Percentiles rank a stretch among this genome's conserved stretches.
These are phyloP conservation scores for Cinara cedri DNA, from an alignment of 2,888 invertebrate genomes.

Conservation along the genomic window DNA sequence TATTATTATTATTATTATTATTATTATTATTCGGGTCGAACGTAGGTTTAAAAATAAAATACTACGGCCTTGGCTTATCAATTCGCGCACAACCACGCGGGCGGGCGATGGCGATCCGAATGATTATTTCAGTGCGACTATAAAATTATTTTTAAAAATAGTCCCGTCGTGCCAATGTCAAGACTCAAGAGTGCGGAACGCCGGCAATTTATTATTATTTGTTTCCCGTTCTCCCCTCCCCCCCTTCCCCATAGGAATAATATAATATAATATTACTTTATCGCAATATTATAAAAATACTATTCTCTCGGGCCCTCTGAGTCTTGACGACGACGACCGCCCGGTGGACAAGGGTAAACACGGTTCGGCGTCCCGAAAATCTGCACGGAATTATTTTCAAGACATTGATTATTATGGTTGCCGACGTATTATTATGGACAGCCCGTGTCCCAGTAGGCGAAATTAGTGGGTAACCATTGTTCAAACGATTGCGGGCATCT, in stretches of 20 bases:
- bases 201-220: neutral
- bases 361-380: neutral
- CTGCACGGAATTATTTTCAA: neutral
- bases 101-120: neutral
- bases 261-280: constrained; percentile 10
- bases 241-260: neutral
- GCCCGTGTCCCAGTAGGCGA: no score
- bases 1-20: no score
- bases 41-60: constrained; percentile 22
- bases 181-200: constrained; percentile 49
- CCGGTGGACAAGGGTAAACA: no score
- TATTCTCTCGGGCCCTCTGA: neutral
- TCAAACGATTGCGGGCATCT: no score
- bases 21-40: constrained; percentile 3
- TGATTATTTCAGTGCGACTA: constrained; percentile 21
- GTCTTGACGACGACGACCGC: no score
- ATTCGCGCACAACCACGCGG: neutral
- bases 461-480: no score
- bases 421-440: no score
- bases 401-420: no score
- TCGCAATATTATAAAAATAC: neutral
- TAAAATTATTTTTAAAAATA: constrained; percentile 19
- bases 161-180: constrained; percentile 35
- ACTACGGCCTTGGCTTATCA: constrained; percentile 32
- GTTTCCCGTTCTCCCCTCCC: neutral